Evolutionary conservation across 92 coral and sea anemone species (phyloP), one percentile per base, ranked within the genome.

Genomic region (Metridium senile): DNA sequence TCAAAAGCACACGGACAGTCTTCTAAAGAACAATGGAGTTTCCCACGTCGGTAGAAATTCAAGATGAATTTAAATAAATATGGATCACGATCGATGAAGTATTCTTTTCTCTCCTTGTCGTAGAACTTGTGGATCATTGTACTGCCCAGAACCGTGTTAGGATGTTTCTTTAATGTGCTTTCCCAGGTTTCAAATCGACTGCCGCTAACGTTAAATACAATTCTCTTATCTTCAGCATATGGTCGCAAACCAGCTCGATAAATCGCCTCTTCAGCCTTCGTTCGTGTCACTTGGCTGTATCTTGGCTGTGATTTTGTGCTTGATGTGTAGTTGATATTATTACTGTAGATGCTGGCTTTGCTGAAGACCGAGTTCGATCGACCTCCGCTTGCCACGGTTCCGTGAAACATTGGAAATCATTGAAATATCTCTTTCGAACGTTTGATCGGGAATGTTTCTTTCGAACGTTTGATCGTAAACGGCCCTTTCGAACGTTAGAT

Each of bases 1-100:
- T 87, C 84, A 66, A 95, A 95, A 62, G 97, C 99, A 31, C 89
- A 84, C 56, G 97, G 97, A 72, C 99, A 95, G 54, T 93, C 97
- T 72, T 93, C 96, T 57, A 82, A 83, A 11, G 94, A 95, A 30
- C 97, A 95, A 66, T 95, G 99, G 8, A 95, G 86, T 77, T 86
- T 95, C 9, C 97, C 99, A 20, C 80, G 88, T 69, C 97, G 94
- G 74, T 92, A 95, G 63, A 81, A 95, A 72, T 92, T 92, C 81
- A 95, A 75, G 66, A 95, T 90, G 83, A 92, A 95, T 72, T 92
- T 95, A 68, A 95, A 95, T 22, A 95, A 82, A 52, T 92, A 85
- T 0, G 99, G 99, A 57, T 95, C 99, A 39, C 99, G 82, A 58
- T 95, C 97, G 52, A 95, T 81, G 29, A 95, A 92, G 67, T 95